phyloP scores from a whole-genome alignment of 2,888 invertebrate genomes.

The Chymomyza amoena region DNA sequence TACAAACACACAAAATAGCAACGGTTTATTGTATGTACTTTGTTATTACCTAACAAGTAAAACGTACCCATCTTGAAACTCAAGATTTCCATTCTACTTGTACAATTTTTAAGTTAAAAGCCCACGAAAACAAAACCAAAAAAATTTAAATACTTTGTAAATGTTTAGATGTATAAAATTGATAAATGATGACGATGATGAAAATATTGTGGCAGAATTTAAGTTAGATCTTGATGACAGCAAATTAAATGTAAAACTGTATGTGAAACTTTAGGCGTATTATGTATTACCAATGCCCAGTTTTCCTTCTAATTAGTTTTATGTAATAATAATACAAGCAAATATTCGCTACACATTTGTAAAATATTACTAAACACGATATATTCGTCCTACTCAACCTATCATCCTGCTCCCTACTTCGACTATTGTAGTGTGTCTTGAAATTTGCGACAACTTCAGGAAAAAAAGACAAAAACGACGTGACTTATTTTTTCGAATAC shows the following conservation, averaged over 20 bases:
- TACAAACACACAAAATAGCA: constrained; percentile 53
- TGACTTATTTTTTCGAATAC: not conserved
- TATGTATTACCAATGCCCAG: constrained; percentile 7
- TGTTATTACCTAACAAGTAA: constrained; percentile 60
- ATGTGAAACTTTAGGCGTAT: constrained; percentile 46
- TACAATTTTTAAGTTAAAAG: constrained; percentile 6
- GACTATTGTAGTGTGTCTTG: constrained; percentile 9
- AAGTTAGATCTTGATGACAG: constrained; percentile 57
- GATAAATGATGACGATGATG: not conserved
- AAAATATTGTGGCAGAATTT: constrained; percentile 40
- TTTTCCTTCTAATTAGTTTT: constrained; percentile 51
- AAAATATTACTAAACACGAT: constrained; percentile 42
- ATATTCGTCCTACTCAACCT: constrained; percentile 15
- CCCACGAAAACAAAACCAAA: constrained; percentile 29
- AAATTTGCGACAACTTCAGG: constrained; percentile 42
- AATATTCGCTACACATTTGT: constrained; percentile 46
- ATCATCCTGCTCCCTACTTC: constrained; percentile 4
- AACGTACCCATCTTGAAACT: constrained; percentile 26
- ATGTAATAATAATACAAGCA: constrained; percentile 20
- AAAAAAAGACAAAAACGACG: too few species aligned
- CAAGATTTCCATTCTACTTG: constrained; percentile 5
- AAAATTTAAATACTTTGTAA: constrained; percentile 59
- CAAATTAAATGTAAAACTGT: constrained; percentile 35
- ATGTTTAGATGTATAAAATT: constrained; percentile 62
- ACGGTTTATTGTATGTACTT: constrained; percentile 69